Evolutionary conservation across 1,140 invertebrate genomes (phyloP).

Genomic region (Eubasilissa regina): DNA sequence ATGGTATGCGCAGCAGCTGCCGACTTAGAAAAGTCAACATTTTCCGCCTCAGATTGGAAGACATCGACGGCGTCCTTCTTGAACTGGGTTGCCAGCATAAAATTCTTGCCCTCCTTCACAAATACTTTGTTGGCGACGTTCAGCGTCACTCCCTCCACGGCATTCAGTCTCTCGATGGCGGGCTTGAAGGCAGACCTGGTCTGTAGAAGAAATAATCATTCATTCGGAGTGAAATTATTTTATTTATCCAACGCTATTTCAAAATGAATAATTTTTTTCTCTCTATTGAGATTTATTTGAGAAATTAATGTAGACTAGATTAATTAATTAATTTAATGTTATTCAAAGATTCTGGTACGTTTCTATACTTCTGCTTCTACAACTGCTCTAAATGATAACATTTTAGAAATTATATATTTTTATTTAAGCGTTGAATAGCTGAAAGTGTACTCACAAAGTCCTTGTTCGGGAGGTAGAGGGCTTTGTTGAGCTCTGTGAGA

Average conservation of each 20-base stretch:
- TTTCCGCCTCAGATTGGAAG: too few relatives aligned
- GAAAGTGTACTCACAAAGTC: slow-evolving; percentile 62
- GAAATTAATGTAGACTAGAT: not conserved
- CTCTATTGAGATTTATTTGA: too few relatives aligned
- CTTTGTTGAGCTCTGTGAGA: slow-evolving; percentile 69
- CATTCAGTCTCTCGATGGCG: too few relatives aligned
- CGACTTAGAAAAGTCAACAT: not conserved
- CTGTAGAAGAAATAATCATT: not conserved
- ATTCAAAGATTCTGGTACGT: not conserved
- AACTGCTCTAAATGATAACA: not conserved
- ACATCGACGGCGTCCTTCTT: too few relatives aligned
- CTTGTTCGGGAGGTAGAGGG: slow-evolving; percentile 65
- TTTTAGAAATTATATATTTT: not conserved
- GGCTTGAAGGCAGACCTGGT: too few relatives aligned
- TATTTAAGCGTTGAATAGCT: not conserved
- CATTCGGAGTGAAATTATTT: too few relatives aligned
- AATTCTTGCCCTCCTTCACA: too few relatives aligned
- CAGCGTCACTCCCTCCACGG: too few relatives aligned
- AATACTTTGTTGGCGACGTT: too few relatives aligned
- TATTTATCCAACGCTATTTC: too few relatives aligned
- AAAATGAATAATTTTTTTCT: too few relatives aligned
- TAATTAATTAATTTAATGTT: not conserved
- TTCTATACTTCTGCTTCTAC: not conserved
- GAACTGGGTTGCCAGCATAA: too few relatives aligned
- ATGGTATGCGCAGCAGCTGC: slow-evolving; percentile 46